Evolutionary conservation across 2,113 vertebrate genomes (phyloP), one percentile per base, ranked within the genome.

Genomic region (Psilopsiagon aurifrons): DNA sequence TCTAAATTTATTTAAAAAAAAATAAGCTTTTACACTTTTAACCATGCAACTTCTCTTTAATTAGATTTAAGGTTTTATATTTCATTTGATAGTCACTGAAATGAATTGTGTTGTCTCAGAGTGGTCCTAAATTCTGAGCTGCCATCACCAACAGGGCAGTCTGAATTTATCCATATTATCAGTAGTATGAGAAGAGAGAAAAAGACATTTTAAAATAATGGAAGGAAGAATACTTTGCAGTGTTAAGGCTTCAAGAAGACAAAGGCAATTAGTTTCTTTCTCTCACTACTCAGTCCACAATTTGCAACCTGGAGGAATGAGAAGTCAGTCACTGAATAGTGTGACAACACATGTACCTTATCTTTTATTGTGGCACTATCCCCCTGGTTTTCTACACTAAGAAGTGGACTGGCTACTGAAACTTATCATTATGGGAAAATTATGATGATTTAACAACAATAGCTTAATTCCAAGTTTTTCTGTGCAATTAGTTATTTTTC

Each of bases 281-380:
- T 93, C 62, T 89, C 54, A 13, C 43, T 66, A 23, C 39, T 83
- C 46, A 70, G 87, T 81, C 83, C 71, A 88, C 94, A 95, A 59
- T 92, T 94, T 95, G 92, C 64, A 89, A 52, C 88, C 93, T 69
- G 60, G 68, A 95, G 82, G 63, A 95, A 76, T 93, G 89, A 97
- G 73, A 95, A 95, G 74, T 52, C 81, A 95, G 86, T 90, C 92
- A 94, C 8, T 93, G 88, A 97, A 66, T 75, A 95, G 49, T 87
- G 68, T 95, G 76, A 96, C 96, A 97, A 97, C 90, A 97, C 76
- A 88, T 67, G 76, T 51, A 82, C 90, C 91, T 97, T 69, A 59
- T 94, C 90, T 95, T 96, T 95, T 89, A 88, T 78, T 94, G 87
- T 91, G 39, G 63, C 81, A 83, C 86, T 90, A 70, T 74, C 96